Base-by-base conservation (phyloP, 2,888 invertebrate species). In the Timema cristinae region DNA sequence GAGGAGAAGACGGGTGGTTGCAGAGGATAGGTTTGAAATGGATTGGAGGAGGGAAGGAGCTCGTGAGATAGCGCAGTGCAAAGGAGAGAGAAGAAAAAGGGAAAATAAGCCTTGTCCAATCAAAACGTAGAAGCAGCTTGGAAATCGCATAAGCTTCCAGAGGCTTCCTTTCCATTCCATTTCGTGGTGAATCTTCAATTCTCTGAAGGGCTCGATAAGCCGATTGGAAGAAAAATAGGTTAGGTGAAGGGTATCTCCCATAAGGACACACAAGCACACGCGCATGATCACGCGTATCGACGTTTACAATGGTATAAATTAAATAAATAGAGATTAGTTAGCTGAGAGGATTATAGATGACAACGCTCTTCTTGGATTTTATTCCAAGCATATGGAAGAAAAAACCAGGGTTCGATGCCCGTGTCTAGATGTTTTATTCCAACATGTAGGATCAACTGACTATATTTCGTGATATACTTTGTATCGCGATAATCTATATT, bases 201-300 rank as follows among this genome's bases (percentile, higher is more conserved):
- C 72, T 72, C 69, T 69, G 69, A 69, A 50, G 66, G 70, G 69
- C 69, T 71, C 73, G 73, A 73, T 73, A 73, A 73, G 73, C 73
- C 69, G 71, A 73, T 73, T 71, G 71, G 67, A 66, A 71, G 66
- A 15, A 68, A 61, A 59, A 56, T 32, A 63, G 63, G 63, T 63
- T 10, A 63, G 63, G 63, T 32, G 63, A 32, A 32, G 32, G 32
- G 32, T 32, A 32, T 32, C 32, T 32, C 32, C 32, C 32, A 63
- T 4, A 16, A 9, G 63, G 15, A 16, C 56, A 56, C 56, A 56
- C 56, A 56, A 56, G 11, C 56, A 56, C 56, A n/a, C 59, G n/a
- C 32, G 32, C 32, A 32, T 32, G 32, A 32, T 32, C 32, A 32
- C 32, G 32, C 4, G 32, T 32, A 32, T 32, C 32, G 32, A 32